These are phyloP conservation scores for Dione vanillae DNA, from an alignment of 2,888 invertebrate genomes.

Conservation along the genomic window DNA sequence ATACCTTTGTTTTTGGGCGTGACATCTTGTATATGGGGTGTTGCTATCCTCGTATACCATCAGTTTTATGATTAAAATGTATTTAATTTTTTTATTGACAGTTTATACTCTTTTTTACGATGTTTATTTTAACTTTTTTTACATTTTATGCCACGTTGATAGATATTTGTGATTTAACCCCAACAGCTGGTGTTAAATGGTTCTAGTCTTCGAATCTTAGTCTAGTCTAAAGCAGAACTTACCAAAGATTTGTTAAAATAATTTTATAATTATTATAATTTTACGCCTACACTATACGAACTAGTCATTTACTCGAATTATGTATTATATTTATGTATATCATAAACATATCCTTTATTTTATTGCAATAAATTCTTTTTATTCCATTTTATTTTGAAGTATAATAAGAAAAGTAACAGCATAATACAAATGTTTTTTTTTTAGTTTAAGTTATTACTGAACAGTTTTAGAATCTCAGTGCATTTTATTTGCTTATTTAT, in stretches of 20 bases:
- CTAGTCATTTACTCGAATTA: constrained; percentile 66
- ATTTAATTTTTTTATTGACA: constrained; percentile 1
- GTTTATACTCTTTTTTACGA: background rate
- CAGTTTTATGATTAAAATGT: constrained; percentile 68
- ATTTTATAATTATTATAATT: constrained; percentile 39
- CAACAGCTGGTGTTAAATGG: constrained; percentile 20
- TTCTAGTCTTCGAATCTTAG: constrained; percentile 58
- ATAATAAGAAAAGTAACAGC: constrained; percentile 51
- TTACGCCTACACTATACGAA: constrained; percentile 62
- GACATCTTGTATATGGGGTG: constrained; percentile 95
- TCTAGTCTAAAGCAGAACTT: constrained; percentile 49
- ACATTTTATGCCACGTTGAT: background rate
- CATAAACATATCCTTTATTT: constrained; percentile 30
- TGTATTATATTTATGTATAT: constrained; percentile 37
- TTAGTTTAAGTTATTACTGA: constrained; percentile 58
- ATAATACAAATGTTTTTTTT: constrained; percentile 63
- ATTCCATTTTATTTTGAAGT: background rate
- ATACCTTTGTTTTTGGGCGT: constrained; percentile 94
- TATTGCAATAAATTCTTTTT: constrained; percentile 22
- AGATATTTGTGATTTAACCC: constrained; percentile 9
- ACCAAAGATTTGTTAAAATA: constrained; percentile 62
- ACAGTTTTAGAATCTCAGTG: constrained; percentile 72
- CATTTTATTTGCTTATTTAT: constrained; percentile 52
- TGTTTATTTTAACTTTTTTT: too few relatives aligned
- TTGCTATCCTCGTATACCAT: constrained; percentile 79